phyloP scores from a whole-genome alignment of 2,888 invertebrate species.

The Dynastes maya region DNA sequence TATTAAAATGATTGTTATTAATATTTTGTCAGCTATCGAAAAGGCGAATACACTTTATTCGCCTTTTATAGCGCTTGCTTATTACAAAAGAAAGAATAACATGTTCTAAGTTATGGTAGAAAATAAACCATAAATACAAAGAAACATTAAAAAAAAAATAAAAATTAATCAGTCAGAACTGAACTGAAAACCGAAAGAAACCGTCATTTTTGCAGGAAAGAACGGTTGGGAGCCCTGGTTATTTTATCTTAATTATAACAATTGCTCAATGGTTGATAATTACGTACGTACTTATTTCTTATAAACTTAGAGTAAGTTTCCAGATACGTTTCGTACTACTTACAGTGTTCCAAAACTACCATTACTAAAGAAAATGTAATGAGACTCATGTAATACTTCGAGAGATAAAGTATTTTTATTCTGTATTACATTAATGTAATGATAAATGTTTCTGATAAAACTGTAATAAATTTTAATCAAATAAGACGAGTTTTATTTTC shows the following conservation, averaged over 20 bases:
- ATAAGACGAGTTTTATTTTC: background rate
- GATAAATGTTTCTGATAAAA: slow-evolving; percentile 47
- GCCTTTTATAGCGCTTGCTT: no score
- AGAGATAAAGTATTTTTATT: slow-evolving; percentile 46
- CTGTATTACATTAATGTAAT: slow-evolving; percentile 47
- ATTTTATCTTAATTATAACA: background rate
- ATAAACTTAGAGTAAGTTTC: slow-evolving; percentile 4
- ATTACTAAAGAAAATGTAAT: slow-evolving; percentile 27
- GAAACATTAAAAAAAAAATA: no score
- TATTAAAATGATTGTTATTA: no score
- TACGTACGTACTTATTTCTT: background rate
- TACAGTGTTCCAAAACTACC: slow-evolving; percentile 7
- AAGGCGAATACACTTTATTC: no score
- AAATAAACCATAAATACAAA: no score
- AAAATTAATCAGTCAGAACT: no score
- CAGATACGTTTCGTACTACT: slow-evolving; percentile 15
- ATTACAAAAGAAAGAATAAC: no score
- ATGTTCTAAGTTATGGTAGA: no score
- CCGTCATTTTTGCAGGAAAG: no score
- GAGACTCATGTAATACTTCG: slow-evolving; percentile 25
- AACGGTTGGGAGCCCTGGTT: no score
- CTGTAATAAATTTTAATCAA: slow-evolving; percentile 37
- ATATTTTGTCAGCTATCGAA: no score
- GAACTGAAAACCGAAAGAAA: no score
- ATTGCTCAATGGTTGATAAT: background rate